Conservation (phyloP, 2,113 vertebrate genomes). For the Acanthisitta chloris region DNA sequence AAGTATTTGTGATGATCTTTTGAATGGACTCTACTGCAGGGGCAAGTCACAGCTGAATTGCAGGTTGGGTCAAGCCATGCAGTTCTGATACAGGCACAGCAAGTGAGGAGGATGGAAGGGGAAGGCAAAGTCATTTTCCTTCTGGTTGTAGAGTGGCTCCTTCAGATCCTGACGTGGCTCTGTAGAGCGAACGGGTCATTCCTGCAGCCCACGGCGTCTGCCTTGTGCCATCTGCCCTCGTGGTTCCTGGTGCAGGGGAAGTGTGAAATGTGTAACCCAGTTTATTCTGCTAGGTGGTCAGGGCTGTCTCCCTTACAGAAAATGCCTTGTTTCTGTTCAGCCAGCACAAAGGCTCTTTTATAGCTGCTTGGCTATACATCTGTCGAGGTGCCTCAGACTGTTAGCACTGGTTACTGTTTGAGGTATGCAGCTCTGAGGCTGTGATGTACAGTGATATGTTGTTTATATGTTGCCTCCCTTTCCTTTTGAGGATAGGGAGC, state of each 20-base stretch:
- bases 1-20: neutral
- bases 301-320: slow-evolving; percentile 43
- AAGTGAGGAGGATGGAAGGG: neutral
- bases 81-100: rapidly evolving
- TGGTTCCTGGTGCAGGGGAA: neutral
- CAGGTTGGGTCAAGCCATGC: neutral
- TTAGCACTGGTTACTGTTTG: slow-evolving; percentile 14
- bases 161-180: neutral
- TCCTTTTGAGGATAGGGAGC: slow-evolving; percentile 20
- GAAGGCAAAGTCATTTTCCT: neutral
- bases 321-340: slow-evolving; percentile 54
- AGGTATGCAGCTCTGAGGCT: slow-evolving; percentile 46
- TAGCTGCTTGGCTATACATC: slow-evolving; percentile 32
- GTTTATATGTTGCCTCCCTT: slow-evolving; percentile 35
- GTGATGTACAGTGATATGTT: slow-evolving; percentile 32
- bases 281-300: slow-evolving; percentile 33
- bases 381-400: slow-evolving; percentile 51
- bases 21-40: neutral
- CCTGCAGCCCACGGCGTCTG: neutral
- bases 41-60: neutral
- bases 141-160: neutral
- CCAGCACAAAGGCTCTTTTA: slow-evolving; percentile 67
- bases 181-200: rapidly evolving
- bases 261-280: slow-evolving; percentile 42
- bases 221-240: slow-evolving; percentile 15